These are phyloP conservation scores for Agapornis canus DNA, from an alignment of 2,797 vertebrate species.

Conservation along the genomic window DNA sequence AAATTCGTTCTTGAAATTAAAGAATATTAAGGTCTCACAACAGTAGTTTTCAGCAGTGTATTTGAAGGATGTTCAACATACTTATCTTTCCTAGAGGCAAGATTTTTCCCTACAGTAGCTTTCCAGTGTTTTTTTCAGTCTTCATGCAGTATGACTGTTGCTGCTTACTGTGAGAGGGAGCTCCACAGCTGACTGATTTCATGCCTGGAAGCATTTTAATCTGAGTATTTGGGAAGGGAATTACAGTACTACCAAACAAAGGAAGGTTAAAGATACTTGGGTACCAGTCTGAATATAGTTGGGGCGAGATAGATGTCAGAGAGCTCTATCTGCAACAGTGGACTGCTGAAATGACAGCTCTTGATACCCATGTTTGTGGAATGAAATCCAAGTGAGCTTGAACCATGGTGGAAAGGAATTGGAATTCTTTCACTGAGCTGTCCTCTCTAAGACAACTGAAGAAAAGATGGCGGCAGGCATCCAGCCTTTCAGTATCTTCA, in stretches of 20 bases:
- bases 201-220: background rate
- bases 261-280: background rate
- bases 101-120: background rate
- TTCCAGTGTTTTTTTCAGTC: background rate
- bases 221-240: background rate
- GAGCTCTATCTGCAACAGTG: background rate
- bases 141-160: background rate
- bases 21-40: background rate
- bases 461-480: background rate
- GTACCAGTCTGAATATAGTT: background rate
- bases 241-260: background rate
- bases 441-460: background rate
- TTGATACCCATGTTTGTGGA: background rate
- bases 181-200: background rate
- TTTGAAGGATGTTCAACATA: background rate
- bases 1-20: background rate
- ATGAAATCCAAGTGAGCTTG: background rate
- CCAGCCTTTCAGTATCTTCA: background rate
- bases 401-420: background rate
- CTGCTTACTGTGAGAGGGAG: background rate
- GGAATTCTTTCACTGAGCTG: background rate
- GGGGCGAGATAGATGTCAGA: background rate
- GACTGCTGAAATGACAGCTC: background rate
- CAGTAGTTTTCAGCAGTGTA: background rate
- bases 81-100: background rate